Base-by-base conservation (phyloP, 2,888 invertebrate species). In the Acrobasis consociella region DNA sequence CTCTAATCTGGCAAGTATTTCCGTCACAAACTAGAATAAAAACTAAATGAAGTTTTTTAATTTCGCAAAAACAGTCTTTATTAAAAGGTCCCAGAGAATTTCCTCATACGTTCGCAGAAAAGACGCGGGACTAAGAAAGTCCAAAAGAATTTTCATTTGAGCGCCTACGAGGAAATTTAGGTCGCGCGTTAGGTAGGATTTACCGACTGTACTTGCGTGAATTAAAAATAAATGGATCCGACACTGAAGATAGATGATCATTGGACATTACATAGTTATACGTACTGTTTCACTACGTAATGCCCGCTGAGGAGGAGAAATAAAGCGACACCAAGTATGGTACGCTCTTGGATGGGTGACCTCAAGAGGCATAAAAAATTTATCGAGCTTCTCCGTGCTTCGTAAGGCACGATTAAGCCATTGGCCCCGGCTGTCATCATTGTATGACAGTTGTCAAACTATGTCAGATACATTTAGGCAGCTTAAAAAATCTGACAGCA, bases 91-190 rank as follows among this genome's bases (percentile, higher is more conserved):
- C 16, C 9, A 49, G n/a, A n/a, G 13, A 52, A 52, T 52, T 31
- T 31, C 31, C 52, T 52, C 56, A 58, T 42, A 58, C 17, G 56
- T 46, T 9, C n/a, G 37, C 37, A 16, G 56, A 17, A 17, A 42
- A 58, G 56, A 42, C 56, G 49, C 13, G 22, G 46, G 46, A 46
- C 46, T n/a, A n/a, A 58, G 49, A 49, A 58, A 49, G 22, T 58
- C 10, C 58, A 53, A 58, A 58, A 58, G 58, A 58, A 58, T 49
- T 58, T 58, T 58, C 58, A 58, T 58, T 58, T 49, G 22, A 49
- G 8, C 52, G 22, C 31, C 49, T 17, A 49, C 13, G n/a, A 5
- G 49, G 58, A 58, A 52, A 58, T 58, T 58, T 58, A 58, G 58
- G 58, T 58, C 58, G 37, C 58, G 58, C 31, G 49, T 49, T 31